A percentile compares a stretch with the other conserved stretches of the same genome.
phyloP scores from a whole-genome alignment of 1,140 invertebrate species.

The Drosophila setifemur region DNA sequence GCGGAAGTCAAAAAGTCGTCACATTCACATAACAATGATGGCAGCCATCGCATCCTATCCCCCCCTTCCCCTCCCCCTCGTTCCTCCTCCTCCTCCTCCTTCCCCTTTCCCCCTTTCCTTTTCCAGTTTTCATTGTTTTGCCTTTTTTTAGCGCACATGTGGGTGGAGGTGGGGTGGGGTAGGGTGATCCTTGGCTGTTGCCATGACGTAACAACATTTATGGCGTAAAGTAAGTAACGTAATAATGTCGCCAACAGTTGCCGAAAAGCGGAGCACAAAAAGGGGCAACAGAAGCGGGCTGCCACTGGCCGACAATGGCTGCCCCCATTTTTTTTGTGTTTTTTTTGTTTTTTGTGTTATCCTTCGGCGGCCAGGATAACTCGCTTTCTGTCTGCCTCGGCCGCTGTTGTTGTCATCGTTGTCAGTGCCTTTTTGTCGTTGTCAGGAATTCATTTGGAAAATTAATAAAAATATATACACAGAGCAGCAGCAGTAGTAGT shows the following conservation, averaged over 20 bases:
- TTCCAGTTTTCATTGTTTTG: constrained; percentile 43
- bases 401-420: constrained; percentile 20
- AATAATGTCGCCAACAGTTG: constrained; percentile 79
- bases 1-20: constrained; percentile 82
- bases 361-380: constrained; percentile 39
- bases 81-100: background rate
- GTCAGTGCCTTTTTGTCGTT: constrained; percentile 53
- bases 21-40: constrained; percentile 82
- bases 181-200: background rate
- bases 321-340: constrained; percentile 40
- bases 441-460: constrained; percentile 78
- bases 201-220: constrained; percentile 77
- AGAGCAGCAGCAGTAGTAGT: background rate
- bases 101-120: background rate
- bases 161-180: background rate
- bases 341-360: constrained; percentile 21
- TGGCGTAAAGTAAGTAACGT: constrained; percentile 75
- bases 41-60: constrained; percentile 39
- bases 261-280: constrained; percentile 40
- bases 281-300: constrained; percentile 36
- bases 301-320: constrained; percentile 50
- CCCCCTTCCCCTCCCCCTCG: background rate
- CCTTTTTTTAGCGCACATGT: constrained; percentile 39
- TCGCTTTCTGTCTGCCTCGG: constrained; percentile 32
- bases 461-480: constrained; percentile 72